phyloP scores from a whole-genome alignment of 2,888 invertebrate genomes.

The Endomychus coccineus region DNA sequence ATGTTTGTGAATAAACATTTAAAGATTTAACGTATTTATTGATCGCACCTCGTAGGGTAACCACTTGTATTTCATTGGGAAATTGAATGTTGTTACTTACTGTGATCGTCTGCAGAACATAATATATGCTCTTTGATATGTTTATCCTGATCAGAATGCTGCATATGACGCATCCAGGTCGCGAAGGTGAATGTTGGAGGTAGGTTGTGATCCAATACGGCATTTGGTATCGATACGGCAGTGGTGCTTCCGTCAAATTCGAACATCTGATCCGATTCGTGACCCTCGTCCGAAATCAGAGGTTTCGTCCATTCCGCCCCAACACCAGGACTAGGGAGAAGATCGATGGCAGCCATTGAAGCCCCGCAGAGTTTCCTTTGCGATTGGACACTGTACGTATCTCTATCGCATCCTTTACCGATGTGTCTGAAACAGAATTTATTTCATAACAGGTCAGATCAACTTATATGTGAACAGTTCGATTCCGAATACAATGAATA shows the following conservation, averaged over 20 bases:
- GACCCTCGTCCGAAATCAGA: slow-evolving; percentile 73
- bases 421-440: slow-evolving; percentile 65
- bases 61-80: no score
- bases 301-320: slow-evolving; percentile 77
- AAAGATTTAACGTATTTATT: no score
- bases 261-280: slow-evolving; percentile 84
- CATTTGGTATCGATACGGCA: slow-evolving; percentile 76
- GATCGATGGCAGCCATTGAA: slow-evolving; percentile 73
- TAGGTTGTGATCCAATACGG: slow-evolving; percentile 67
- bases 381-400: slow-evolving; percentile 80
- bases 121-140: slow-evolving; percentile 94
- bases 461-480: no score
- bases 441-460: no score
- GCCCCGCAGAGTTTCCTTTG: slow-evolving; percentile 83
- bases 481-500: no score
- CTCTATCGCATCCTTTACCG: slow-evolving; percentile 93
- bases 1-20: no score
- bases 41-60: no score
- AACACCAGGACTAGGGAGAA: slow-evolving; percentile 74
- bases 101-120: slow-evolving; percentile 95
- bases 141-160: slow-evolving; percentile 70
- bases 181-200: slow-evolving; percentile 81
- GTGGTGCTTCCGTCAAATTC: slow-evolving; percentile 90
- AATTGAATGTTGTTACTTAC: slow-evolving; percentile 50
- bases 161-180: slow-evolving; percentile 92